Evolutionary conservation across 2,797 vertebrate genomes (phyloP), one percentile per base, ranked within the genome.

Genomic region (Zonotrichia albicollis): DNA sequence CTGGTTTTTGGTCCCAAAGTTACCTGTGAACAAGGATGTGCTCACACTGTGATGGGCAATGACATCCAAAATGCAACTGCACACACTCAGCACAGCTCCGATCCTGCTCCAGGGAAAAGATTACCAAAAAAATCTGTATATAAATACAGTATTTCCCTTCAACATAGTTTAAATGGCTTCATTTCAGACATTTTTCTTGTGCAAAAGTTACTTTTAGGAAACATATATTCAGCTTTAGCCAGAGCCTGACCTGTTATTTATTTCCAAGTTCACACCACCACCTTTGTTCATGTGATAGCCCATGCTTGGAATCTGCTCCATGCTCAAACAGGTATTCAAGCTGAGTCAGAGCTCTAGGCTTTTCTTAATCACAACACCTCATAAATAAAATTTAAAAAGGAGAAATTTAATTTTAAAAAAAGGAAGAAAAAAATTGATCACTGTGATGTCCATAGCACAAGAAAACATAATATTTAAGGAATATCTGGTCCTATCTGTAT

Each of bases 381-480:
- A 68, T 21, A 90, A 76, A 77, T 38, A 80, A 71, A 72, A 68
- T 53, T 61, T n/a, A 16, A 74, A 89, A 76, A 43, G 27, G 48
- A 90, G 62, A 86, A 66, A 94, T 90, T 66, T 22, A 68, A 84
- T 83, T 66, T 14, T 0, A 42, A 27, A 73, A 73, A 90, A 46
- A 30, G 36, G 32, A 89, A 46, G 18, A 45, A 89, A 91, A 91
- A 67, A 57, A 45, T 15, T 81, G 26, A 40, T 80, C 46, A 43
- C 38, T 66, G 38, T 82, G 53, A 87, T 84, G n/a, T 80, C 50
- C 68, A 30, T 40, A 74, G 68, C 38, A 93, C 16, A 82, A 60
- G 54, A 91, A 94, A 94, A 71, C 27, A 60, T 36, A 89, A 70
- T 60, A 70, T 80, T 94, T 85, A 90, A 84, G 46, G 72, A 76